phyloP scores from a whole-genome alignment of 2,797 vertebrate genomes.

The Mionectes olivaceus region DNA sequence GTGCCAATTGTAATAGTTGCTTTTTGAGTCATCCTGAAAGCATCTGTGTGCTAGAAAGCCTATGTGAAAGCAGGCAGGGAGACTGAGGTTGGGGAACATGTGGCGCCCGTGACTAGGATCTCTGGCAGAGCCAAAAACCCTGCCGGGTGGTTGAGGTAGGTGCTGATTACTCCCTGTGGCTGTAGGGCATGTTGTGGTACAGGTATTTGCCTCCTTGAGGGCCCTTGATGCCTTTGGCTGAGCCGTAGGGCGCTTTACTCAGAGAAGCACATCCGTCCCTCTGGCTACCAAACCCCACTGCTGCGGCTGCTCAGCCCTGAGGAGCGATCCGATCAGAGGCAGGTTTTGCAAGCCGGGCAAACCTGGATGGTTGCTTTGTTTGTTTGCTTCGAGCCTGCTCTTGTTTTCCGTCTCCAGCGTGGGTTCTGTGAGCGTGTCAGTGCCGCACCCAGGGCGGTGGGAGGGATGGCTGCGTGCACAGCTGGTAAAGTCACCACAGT shows the following conservation, averaged over 20 bases:
- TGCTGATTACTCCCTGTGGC: neutral
- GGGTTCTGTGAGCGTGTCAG: neutral
- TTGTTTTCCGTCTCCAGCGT: neutral
- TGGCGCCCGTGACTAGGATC: neutral
- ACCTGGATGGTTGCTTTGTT: neutral
- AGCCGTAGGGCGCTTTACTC: neutral
- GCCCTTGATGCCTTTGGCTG: neutral
- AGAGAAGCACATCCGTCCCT: neutral
- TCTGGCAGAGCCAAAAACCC: neutral
- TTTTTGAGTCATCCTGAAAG: constrained; percentile 15
- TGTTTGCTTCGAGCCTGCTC: neutral
- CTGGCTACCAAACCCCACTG: neutral
- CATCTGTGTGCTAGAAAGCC: neutral
- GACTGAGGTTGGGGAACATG: neutral
- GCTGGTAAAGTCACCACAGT: neutral
- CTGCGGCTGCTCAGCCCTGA: neutral
- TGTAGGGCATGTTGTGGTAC: neutral
- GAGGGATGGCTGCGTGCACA: neutral
- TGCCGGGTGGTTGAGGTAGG: neutral
- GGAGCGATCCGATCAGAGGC: neutral
- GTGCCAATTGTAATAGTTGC: neutral
- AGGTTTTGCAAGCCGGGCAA: neutral
- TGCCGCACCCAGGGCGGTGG: neutral
- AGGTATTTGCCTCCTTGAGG: neutral
- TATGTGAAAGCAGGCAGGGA: neutral